These are phyloP conservation scores for Lithophane leautieri DNA, from an alignment of 2,888 invertebrate species.

Conservation along the genomic window DNA sequence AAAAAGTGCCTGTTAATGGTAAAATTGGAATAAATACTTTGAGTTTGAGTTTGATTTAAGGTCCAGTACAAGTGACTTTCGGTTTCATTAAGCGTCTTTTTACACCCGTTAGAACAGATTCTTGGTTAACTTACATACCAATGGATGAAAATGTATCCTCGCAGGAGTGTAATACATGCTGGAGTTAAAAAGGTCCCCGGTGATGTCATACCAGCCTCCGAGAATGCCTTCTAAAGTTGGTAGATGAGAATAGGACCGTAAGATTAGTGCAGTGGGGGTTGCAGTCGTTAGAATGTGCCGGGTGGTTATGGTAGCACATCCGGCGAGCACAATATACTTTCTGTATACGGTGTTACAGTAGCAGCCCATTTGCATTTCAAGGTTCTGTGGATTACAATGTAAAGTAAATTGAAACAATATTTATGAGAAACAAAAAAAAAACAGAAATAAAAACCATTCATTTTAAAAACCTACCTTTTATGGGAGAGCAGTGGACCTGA, in stretches of 20 bases:
- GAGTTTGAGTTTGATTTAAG: too few species aligned
- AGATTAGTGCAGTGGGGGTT: constrained; percentile 72
- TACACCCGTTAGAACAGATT: background rate
- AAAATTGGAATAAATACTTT: too few species aligned
- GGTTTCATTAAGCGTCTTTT: too few species aligned
- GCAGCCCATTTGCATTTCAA: constrained; percentile 65
- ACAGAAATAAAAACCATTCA: background rate
- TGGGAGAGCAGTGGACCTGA: too few species aligned
- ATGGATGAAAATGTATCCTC: constrained; percentile 45
- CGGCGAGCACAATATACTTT: constrained; percentile 62
- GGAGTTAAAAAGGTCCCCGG: constrained; percentile 62
- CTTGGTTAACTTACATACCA: constrained; percentile 9
- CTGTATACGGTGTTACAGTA: constrained; percentile 75
- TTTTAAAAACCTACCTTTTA: background rate
- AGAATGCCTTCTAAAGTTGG: constrained; percentile 65
- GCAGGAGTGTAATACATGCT: constrained; percentile 68
- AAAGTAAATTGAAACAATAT: constrained; percentile 1
- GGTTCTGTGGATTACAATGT: constrained; percentile 59
- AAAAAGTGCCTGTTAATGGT: too few species aligned
- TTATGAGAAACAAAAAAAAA: background rate
- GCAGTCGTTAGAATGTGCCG: constrained; percentile 79
- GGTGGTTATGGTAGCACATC: constrained; percentile 75
- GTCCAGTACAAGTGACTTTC: too few species aligned
- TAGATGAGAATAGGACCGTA: constrained; percentile 59
- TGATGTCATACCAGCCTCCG: constrained; percentile 77